Evolutionary conservation across 2,888 invertebrate genomes (phyloP), one percentile per base, ranked within the genome.

Genomic region (Ormia ochracea): DNA sequence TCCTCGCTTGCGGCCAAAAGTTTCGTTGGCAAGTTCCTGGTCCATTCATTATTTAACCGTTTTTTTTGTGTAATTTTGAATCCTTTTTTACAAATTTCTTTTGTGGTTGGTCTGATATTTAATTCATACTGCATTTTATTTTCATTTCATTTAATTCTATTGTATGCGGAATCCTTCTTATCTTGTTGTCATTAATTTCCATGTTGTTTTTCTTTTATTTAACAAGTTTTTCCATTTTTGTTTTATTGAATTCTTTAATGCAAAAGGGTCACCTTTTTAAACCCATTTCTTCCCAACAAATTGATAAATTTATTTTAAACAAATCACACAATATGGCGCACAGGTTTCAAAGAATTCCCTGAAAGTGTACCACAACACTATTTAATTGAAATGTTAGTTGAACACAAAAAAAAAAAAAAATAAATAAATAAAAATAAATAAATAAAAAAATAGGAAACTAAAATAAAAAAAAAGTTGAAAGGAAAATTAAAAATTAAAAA

Each of bases 211-310:
- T 58, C 38, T 59, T 66, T 58, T 48, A 69, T 79, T 79, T 38
- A 69, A 73, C 68, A 78, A 69, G 72, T 78, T 78, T 65, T 77
- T n/a, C n/a, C n/a, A n/a, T n/a, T n/a, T n/a, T n/a, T n/a, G n/a
- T 79, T 74, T 79, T 74, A 79, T 79, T 79, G 78, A 79, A 54
- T 69, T 74, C 74, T 74, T 79, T 61, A 17, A 19, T 33, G 21
- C 69, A 50, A 70, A 65, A 69, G 69, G 63, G 50, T 69, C 14
- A 2, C 3, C 21, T 52, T 66, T 36, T 23, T 17, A 14, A 14
- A 10, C 17, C 0, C n/a, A 21, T 36, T 12, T 28, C 21, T 45
- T 43, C 14, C 17, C 38, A 26, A 54, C 36, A 75, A 76, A 31
- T n/a, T n/a, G 36, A 26, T 28, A 61, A 77, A 77, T 78, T 78